Base-by-base conservation (phyloP, 2,888 invertebrate genomes). In the Patella ulyssiponensis region DNA sequence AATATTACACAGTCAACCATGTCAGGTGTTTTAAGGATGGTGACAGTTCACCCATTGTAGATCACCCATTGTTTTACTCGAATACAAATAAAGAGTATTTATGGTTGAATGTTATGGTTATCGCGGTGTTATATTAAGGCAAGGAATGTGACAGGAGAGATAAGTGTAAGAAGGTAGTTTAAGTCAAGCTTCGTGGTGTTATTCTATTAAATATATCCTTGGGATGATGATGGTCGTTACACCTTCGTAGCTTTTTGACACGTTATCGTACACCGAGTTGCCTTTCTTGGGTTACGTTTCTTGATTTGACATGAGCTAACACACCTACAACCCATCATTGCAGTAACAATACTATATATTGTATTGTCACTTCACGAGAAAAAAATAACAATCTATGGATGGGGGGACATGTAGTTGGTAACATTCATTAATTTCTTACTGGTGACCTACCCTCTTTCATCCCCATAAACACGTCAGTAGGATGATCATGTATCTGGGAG, bases 331-430 rank as follows among this genome's bases (percentile, higher is more conserved):
- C 64, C 23, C 20, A 23, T 64, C 64, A 64, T 23, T 64, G 23
- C 64, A 64, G 14, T 64, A 64, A 64, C 64, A 64, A 64, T 64
- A 64, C 64, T 64, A 64, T 23, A 64, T 64, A 64, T 64, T 64
- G 64, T 64, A 64, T 64, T 64, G 23, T 64, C 23, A 23, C 64
- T 64, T 64, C 11, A 64, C 44, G 44, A 44, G 44, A 44, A 44
- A 44, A 44, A 44, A 44, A 44, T 44, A 44, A 44, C 44, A 20
- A 64, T 64, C 20, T 64, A 20, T 64, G 20, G 64, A 23, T 23
- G 23, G 23, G 64, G 64, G 23, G 64, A 23, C 64, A 64, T 64
- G 64, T 64, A 20, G 44, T 44, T 44, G 44, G 44, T 44, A 44
- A 44, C 44, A 44, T 44, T 44, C 44, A 44, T 44, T 44, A 44